Evolutionary conservation across 2,113 vertebrate genomes (phyloP), one percentile per base, ranked within the genome.

Genomic region (Gnathonemus echidnorhynchus): DNA sequence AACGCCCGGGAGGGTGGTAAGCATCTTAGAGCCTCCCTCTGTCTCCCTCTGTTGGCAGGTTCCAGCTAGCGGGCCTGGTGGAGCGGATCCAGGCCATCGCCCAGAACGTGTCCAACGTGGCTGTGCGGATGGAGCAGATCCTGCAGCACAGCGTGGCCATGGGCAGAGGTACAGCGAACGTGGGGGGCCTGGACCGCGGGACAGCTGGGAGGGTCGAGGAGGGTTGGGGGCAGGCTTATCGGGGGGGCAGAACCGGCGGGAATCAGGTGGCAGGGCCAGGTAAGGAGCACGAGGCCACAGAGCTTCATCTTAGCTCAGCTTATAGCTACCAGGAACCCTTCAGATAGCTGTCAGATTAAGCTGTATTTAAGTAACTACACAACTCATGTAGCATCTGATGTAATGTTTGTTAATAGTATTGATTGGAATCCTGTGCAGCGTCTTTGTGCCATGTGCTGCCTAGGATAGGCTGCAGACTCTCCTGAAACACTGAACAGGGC

Each of bases 1-100:
- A 66, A 66, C 1, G 8, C 58, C 35, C 35, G 70, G 15, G 11
- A 17, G 31, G 66, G 27, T 35, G 70, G 11, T 17, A 77, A 77
- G 70, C 31, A 77, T n/a, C 83, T 85, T n/a, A 46, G 83, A n/a
- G 45, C 17, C 19, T 83, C 42, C 42, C 77, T 42, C 50, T 62
- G 31, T 56, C n/a, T 42, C 52, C 70, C 19, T 87, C 31, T 89
- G 83, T n/a, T 87, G 6, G 87, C 91, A 99, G 98, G 95, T 95
- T 97, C 77, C 97, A 97, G 91, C 97, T 96, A 1, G 92, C 96
- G 0, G 96, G 97, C 17, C 92, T 99, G 53, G 96, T 99, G 96
- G 98, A 99, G 94, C 96, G 96, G 91, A 99, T 99, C 95, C 98
- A 99, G 94, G 97, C 98, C 91, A 98, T 99, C 24, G 98, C 98